phyloP scores from a whole-genome alignment of 2,113 vertebrate species.

The Tragelaphus scriptus region DNA sequence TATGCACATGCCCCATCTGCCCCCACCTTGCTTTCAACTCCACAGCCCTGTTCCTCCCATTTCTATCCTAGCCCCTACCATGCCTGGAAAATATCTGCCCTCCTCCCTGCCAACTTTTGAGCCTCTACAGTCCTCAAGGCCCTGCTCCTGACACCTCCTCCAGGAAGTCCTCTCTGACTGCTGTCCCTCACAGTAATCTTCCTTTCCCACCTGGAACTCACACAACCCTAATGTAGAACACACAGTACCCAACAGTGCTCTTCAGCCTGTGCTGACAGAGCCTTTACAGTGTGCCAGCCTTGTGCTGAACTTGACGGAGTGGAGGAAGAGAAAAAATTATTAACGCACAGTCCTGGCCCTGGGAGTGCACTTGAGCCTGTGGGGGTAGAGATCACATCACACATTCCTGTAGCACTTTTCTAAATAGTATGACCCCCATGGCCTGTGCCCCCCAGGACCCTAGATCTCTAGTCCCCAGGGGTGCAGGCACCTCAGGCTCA shows the following conservation, averaged over 20 bases:
- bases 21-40: not conserved
- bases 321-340: not conserved
- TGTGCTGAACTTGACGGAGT: not conserved
- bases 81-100: not conserved
- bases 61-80: not conserved
- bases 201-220: not conserved
- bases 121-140: not conserved
- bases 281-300: not conserved
- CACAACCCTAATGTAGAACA: not conserved
- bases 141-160: not conserved
- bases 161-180: slow-evolving; percentile 24
- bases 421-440: not conserved
- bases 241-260: not conserved
- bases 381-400: not conserved
- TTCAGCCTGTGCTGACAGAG: rapidly evolving
- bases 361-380: not conserved
- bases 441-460: rapidly evolving
- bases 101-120: not conserved
- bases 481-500: not conserved
- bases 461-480: not conserved
- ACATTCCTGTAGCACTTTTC: not conserved
- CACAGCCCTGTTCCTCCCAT: not conserved
- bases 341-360: not conserved
- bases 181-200: not conserved
- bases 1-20: rapidly evolving